phyloP scores from a whole-genome alignment of 2,888 invertebrate species.

The Caenorhabditis zanzibari region DNA sequence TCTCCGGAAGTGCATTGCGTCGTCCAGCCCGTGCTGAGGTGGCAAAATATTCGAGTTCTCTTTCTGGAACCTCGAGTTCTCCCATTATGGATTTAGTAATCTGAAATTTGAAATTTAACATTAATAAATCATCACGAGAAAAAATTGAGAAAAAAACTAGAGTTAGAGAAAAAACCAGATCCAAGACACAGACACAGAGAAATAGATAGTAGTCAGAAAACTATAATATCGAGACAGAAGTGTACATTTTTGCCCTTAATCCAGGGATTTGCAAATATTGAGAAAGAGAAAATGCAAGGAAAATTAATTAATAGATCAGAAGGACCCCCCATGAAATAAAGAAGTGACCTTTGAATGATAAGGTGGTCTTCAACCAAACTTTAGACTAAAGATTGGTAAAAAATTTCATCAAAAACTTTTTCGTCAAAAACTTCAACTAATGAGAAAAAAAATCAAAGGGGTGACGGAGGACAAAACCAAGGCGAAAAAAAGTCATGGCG shows the following conservation, averaged over 20 bases:
- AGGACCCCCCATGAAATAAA: no score
- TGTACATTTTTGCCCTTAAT: no score
- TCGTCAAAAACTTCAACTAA: conserved; percentile 14
- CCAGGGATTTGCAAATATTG: no score
- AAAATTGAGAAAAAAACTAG: no score
- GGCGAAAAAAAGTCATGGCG: conserved; percentile 49
- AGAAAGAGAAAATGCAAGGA: neutral
- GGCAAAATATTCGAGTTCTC: conserved; percentile 70
- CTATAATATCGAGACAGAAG: no score
- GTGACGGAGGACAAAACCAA: conserved; percentile 2
- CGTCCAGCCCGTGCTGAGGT: conserved; percentile 71
- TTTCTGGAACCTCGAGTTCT: conserved; percentile 70
- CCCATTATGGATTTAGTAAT: conserved; percentile 60
- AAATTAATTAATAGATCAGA: neutral
- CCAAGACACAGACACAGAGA: no score
- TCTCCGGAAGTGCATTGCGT: conserved; percentile 73
- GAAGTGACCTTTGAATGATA: neutral
- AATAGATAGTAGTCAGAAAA: no score
- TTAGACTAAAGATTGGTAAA: conserved; percentile 17
- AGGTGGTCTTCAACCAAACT: neutral
- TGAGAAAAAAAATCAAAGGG: neutral
- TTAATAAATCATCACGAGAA: no score
- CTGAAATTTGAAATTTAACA: neutral
- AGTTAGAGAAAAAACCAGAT: no score
- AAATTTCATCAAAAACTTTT: no score